These are phyloP conservation scores for Pseudococcus viburni DNA, from an alignment of 2,888 invertebrate species.

Conservation along the genomic window DNA sequence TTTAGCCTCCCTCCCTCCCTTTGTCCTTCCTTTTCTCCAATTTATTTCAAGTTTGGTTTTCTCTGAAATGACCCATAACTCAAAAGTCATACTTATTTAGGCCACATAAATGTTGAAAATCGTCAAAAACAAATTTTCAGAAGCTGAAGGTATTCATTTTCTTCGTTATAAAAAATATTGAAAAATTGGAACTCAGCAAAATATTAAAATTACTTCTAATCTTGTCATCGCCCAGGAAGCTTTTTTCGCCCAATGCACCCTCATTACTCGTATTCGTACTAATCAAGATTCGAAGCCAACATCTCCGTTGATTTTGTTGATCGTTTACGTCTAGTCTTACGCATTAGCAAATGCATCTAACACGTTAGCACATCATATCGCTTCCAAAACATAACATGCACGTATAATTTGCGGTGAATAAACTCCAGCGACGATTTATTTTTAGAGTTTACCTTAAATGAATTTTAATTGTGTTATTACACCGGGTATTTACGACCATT, in stretches of 20 bases:
- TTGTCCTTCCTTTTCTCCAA: too few relatives aligned
- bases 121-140: too few relatives aligned
- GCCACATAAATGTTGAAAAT: too few relatives aligned
- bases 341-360: background rate
- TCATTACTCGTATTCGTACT: background rate
- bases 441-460: conserved; percentile 56
- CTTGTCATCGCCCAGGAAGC: background rate
- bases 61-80: too few relatives aligned
- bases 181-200: too few relatives aligned
- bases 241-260: background rate
- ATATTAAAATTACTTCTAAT: background rate
- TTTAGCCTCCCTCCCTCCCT: too few relatives aligned
- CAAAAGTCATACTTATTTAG: too few relatives aligned
- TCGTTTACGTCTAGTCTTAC: background rate
- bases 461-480: conserved; percentile 53
- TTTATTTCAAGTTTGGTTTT: too few relatives aligned
- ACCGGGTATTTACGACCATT: conserved; percentile 33
- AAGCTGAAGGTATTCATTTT: too few relatives aligned
- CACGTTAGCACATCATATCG: background rate
- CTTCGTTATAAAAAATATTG: too few relatives aligned
- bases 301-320: background rate
- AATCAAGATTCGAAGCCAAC: background rate
- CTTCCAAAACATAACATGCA: background rate
- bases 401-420: conserved; percentile 32
- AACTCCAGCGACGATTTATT: conserved; percentile 32